Base-by-base conservation (phyloP, 1,140 invertebrate species). In the Physella acuta region DNA sequence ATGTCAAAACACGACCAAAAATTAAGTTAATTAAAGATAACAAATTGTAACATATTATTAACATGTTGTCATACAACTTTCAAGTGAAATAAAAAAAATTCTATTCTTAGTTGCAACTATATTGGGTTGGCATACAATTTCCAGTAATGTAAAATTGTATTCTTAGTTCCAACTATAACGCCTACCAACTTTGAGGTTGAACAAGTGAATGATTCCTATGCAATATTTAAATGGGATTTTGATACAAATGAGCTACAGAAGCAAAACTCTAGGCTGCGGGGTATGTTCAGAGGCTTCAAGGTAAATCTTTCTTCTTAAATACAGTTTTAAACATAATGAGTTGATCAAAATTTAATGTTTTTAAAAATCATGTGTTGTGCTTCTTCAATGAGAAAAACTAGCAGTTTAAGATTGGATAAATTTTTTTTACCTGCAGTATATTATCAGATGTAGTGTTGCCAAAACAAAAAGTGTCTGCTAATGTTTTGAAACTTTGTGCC, bases 261-360 rank as follows among this genome's bases (percentile, higher is more conserved):
- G n/a, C 39, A 51, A 16, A 49, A 69, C 44, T 70, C 68, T 16
- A 67, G 44, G n/a, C 62, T 79, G 1, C 68, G 67, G 44, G 78
- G 78, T 36, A 67, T 75, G 34, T 78, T 79, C 65, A 66, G 59
- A 58, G 76, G 78, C 33, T 79, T 78, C 36, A 78, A 79, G 75
- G 78, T 79, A 65, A 70, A 59, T 39, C 31, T 65, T 59, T 33
- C 3, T 20, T 55, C n/a, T n/a, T 30, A n/a, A 28, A n/a, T 31
- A 49, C 20, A 24, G 28, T 49, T n/a, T 44, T n/a, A 44, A n/a
- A 26, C 11, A 1, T 16, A 5, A 11, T 28, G 31, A 34, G 58
- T 34, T 28, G 5, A 60, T 34, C 26, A 30, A 16, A 14, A 14
- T 28, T 20, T 34, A 56, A 26, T 16, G 26, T 16, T 8, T 11